These are phyloP conservation scores for Drosophila guanche DNA, from an alignment of 1,140 invertebrate genomes.

Conservation along the genomic window DNA sequence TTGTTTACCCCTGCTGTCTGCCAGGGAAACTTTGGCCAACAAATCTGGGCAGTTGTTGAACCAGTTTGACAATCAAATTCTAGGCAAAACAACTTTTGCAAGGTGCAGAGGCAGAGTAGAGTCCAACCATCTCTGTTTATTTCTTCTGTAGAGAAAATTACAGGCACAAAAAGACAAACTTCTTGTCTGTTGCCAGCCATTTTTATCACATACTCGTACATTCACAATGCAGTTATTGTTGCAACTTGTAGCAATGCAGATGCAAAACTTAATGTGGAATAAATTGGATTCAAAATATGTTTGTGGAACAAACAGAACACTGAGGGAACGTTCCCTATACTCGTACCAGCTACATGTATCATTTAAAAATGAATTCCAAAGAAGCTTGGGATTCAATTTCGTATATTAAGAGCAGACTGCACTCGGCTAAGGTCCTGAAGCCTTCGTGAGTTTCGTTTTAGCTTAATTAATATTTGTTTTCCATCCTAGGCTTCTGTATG, in stretches of 20 bases:
- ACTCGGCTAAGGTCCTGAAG: not conserved
- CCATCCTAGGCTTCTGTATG: not conserved
- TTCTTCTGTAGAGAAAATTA: conserved; percentile 45
- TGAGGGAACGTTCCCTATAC: not conserved
- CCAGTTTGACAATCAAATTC: conserved; percentile 52
- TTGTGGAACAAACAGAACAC: conserved; percentile 15
- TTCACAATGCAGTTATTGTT: conserved; percentile 20
- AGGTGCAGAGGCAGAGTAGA: conserved; percentile 22
- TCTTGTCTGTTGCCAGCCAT: conserved; percentile 3
- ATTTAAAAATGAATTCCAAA: conserved; percentile 16
- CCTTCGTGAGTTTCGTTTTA: conserved; percentile 24
- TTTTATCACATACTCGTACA: conserved; percentile 17
- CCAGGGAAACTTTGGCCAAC: conserved; percentile 37
- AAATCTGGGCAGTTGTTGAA: conserved; percentile 38
- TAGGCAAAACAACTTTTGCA: conserved; percentile 22
- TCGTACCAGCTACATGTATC: conserved; percentile 9
- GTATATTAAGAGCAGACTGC: conserved; percentile 59
- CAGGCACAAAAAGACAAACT: conserved; percentile 35
- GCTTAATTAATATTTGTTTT: conserved; percentile 68
- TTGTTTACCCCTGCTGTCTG: conserved; percentile 34
- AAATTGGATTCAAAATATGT: conserved; percentile 59
- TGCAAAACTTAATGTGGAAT: conserved; percentile 54
- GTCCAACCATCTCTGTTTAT: conserved; percentile 26
- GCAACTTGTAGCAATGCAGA: conserved; percentile 25
- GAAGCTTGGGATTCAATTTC: conserved; percentile 49